Evolutionary conservation across 1,140 invertebrate genomes (phyloP).

Genomic region (Drosophila ananassae): DNA sequence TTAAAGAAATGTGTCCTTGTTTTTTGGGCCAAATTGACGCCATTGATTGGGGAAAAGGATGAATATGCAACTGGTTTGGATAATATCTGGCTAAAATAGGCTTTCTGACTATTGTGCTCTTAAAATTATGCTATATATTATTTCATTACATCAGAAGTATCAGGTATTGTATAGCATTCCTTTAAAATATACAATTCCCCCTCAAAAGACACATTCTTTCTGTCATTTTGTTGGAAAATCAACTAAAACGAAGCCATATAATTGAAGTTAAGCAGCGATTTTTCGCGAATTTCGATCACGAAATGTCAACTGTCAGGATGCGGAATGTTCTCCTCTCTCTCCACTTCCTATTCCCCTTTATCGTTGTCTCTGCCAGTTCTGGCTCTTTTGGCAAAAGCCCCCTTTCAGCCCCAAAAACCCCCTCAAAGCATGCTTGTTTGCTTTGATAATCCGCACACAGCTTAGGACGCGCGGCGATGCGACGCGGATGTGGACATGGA

Average conservation of each 20-base stretch:
- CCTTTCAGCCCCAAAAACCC: no score
- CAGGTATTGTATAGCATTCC: neutral
- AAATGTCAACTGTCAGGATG: conserved; percentile 36
- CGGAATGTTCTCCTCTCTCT: neutral
- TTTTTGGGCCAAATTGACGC: neutral
- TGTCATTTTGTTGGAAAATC: neutral
- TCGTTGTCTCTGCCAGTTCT: no score
- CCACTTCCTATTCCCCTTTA: neutral
- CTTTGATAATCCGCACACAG: conserved; percentile 77
- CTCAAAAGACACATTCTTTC: conserved; percentile 6
- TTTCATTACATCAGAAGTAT: neutral
- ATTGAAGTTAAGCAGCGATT: conserved; percentile 33
- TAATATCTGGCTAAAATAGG: no score
- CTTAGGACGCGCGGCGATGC: conserved; percentile 52
- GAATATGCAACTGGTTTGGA: neutral
- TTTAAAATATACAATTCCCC: neutral
- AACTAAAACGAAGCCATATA: conserved; percentile 4
- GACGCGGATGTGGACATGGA: neutral
- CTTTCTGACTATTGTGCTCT: no score
- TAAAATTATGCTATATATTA: no score
- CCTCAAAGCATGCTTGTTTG: conserved; percentile 57
- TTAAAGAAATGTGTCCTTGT: no score
- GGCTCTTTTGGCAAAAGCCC: neutral
- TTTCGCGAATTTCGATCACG: conserved; percentile 39
- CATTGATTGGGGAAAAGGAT: neutral